Percentiles rank a stretch among this genome's conserved stretches.
phyloP scores from a whole-genome alignment of 1,140 invertebrate genomes.

The Caenorhabditis remanei region DNA sequence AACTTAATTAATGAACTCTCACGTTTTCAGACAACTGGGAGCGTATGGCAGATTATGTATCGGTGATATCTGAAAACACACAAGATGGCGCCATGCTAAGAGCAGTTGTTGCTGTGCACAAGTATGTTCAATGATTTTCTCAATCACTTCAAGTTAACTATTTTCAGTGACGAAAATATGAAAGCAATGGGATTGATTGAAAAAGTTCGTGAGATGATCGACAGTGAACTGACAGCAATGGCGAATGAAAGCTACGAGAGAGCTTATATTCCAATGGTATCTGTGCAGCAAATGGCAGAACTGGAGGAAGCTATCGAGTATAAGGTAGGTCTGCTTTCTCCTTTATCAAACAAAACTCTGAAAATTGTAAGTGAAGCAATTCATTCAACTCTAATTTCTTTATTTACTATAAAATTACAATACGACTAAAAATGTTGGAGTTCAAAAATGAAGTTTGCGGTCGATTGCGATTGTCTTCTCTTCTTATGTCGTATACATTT shows the following conservation, averaged over 20 bases:
- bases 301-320: slow-evolving; percentile 97
- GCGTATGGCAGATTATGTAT: slow-evolving; percentile 53
- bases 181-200: slow-evolving; percentile 47
- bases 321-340: slow-evolving; percentile 81
- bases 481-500: neutral
- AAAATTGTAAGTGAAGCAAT: too few species aligned
- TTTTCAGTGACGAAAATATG: slow-evolving; percentile 31
- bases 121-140: neutral
- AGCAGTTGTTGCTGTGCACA: slow-evolving; percentile 59
- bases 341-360: too few species aligned
- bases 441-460: neutral
- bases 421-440: slow-evolving; percentile 10
- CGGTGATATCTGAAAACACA: slow-evolving; percentile 57
- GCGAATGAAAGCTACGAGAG: slow-evolving; percentile 97
- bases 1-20: too few species aligned
- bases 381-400: neutral
- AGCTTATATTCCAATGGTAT: slow-evolving; percentile 88
- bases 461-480: neutral
- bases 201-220: slow-evolving; percentile 85
- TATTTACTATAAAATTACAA: neutral
- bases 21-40: slow-evolving; percentile 43
- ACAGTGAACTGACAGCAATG: slow-evolving; percentile 96
- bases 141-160: neutral
- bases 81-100: slow-evolving; percentile 60
- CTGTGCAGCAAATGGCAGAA: slow-evolving; percentile 95